These are phyloP conservation scores for Candoia aspera DNA, from an alignment of 2,113 vertebrate species.

Conservation along the genomic window DNA sequence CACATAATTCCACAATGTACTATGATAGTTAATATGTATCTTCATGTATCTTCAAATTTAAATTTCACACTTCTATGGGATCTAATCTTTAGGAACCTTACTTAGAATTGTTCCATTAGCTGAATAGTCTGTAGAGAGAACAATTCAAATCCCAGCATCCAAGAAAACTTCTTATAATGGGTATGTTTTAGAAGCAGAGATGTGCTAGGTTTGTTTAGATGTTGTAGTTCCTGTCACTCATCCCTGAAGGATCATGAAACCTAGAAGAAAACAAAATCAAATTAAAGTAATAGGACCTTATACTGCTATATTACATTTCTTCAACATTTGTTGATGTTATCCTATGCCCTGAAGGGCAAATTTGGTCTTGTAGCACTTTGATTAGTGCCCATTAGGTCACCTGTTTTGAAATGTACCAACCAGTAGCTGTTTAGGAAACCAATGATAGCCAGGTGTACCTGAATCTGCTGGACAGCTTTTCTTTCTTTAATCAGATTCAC, in stretches of 20 bases:
- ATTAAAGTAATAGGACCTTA: background rate
- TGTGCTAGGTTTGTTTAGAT: background rate
- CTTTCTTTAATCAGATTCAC: background rate
- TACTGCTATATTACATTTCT: background rate
- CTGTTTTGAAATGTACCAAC: background rate
- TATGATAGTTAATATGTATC: background rate
- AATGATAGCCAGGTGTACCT: background rate
- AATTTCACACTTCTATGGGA: background rate
- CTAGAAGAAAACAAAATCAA: background rate
- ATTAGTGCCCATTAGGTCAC: background rate
- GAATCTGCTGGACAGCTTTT: background rate
- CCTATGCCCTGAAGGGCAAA: background rate
- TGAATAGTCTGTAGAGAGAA: background rate
- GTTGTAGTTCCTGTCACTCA: background rate
- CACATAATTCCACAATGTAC: background rate
- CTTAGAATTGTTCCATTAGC: slow-evolving; percentile 1
- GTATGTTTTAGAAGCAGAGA: background rate
- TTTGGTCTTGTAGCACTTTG: background rate
- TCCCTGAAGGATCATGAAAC: background rate
- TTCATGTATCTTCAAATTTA: background rate
- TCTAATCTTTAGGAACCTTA: background rate
- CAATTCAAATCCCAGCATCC: background rate
- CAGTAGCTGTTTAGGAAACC: background rate
- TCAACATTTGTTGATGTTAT: background rate
- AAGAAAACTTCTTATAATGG: background rate